These are phyloP conservation scores for Teleopsis dalmanni DNA, from an alignment of 1,140 invertebrate genomes.

Conservation along the genomic window DNA sequence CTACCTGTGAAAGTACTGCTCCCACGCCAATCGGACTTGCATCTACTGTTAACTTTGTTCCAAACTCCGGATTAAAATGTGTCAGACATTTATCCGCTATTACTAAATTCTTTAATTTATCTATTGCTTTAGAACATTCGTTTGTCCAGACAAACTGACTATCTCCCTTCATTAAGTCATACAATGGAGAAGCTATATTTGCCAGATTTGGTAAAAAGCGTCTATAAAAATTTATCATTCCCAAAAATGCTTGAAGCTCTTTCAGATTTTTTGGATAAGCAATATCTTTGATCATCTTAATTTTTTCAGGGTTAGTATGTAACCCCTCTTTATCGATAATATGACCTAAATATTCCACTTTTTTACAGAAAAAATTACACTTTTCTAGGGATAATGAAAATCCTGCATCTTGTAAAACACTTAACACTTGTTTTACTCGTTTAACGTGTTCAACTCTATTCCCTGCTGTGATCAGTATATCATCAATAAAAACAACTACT, in stretches of 20 bases:
- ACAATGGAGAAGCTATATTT: slow-evolving; percentile 24
- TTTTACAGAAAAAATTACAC: slow-evolving; percentile 19
- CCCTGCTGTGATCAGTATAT: slow-evolving; percentile 20
- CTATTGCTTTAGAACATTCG: background rate
- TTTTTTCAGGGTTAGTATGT: slow-evolving; percentile 16
- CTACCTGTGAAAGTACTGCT: slow-evolving; percentile 39
- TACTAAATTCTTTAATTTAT: background rate
- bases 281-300: slow-evolving; percentile 18
- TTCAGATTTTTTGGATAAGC: slow-evolving; percentile 20
- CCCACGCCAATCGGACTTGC: slow-evolving; percentile 33
- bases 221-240: slow-evolving; percentile 29
- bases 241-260: slow-evolving; percentile 27
- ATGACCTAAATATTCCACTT: slow-evolving; percentile 28
- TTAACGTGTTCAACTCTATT: slow-evolving; percentile 10
- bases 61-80: slow-evolving; percentile 5
- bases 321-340: slow-evolving; percentile 23
- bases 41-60: background rate
- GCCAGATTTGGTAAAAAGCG: slow-evolving; percentile 35
- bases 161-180: slow-evolving; percentile 13
- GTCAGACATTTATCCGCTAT: slow-evolving; percentile 7
- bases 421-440: slow-evolving; percentile 17
- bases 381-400: slow-evolving; percentile 18
- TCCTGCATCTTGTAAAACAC: slow-evolving; percentile 18
- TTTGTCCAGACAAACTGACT: slow-evolving; percentile 2
- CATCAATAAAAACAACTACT: slow-evolving; percentile 24